Evolutionary conservation across 1,140 invertebrate genomes (phyloP), one percentile per base, ranked within the genome.

Genomic region (Pseudomyrmex pallidus): DNA sequence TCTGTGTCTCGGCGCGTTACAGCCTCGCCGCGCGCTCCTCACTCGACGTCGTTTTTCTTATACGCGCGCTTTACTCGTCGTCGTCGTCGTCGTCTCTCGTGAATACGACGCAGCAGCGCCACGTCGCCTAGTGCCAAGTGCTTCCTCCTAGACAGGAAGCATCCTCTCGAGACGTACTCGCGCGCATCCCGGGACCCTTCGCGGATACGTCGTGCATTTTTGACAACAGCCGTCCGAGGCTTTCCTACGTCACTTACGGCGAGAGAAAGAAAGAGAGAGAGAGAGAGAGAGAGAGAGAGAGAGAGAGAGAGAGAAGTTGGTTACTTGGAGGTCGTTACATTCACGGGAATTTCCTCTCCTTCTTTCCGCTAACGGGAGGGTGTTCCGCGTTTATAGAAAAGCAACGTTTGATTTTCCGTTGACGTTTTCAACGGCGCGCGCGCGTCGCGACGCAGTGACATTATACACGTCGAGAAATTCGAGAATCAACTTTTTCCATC

Each of bases 101-200:
- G 72, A 83, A 77, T 48, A 66, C 64, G 70, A 25, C 22, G 57
- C 59, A 22, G 22, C 50, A 7, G 52, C 68, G 62, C 15, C 61
- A 44, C 20, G 54, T 25, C 59, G 50, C 66, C 76, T 59, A 70
- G 70, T 59, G 70, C 52, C 82, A 84, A 87, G 86, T 78, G 82
- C 62, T 76, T 77, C 62, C 68, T 84, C 82, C 56, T 59, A n/a
- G 62, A 44, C 82, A 82, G 85, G 82, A 88, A 85, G 63, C 50
- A 57, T 82, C 85, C 86, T 88, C 74, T 85, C 63, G 54, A 63
- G 67, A 62, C 50, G 54, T 66, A 52, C 50, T 62, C 35, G 68
- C 61, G 68, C 61, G 57, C 48, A 8, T 17, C 17, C 57, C 50
- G 50, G 64, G 2, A 25, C 44, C 76, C 64, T 54, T 9, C 57